Evolutionary conservation across 2,888 invertebrate species (phyloP).

Genomic region (Chrysodeixis includens): DNA sequence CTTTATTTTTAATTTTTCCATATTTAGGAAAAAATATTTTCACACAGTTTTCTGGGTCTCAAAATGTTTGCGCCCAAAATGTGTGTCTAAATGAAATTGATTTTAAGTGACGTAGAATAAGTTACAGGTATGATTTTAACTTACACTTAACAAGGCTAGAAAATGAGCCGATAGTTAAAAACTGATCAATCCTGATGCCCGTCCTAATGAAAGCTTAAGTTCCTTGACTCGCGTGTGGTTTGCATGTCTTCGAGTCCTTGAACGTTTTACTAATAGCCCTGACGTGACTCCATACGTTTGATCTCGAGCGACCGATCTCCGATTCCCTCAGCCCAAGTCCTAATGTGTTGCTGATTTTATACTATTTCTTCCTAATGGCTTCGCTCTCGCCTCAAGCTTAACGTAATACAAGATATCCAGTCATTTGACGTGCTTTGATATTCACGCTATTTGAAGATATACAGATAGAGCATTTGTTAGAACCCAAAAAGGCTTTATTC

Average conservation of each 20-base stretch:
- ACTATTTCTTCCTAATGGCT: slow-evolving; percentile 69
- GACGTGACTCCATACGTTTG: slow-evolving; percentile 82
- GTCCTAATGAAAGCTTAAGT: slow-evolving; percentile 29
- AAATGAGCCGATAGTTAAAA: slow-evolving; percentile 6
- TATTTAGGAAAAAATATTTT: too few relatives aligned
- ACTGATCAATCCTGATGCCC: not conserved
- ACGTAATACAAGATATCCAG: slow-evolving; percentile 52
- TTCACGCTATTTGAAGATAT: slow-evolving; percentile 14
- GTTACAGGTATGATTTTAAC: too few relatives aligned
- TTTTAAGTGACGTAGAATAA: too few relatives aligned
- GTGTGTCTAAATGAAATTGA: too few relatives aligned
- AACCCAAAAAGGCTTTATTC: not conserved
- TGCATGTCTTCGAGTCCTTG: slow-evolving; percentile 80
- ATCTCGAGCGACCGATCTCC: slow-evolving; percentile 76
- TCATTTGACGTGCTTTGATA: slow-evolving; percentile 27
- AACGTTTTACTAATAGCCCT: slow-evolving; percentile 78
- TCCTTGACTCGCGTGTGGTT: slow-evolving; percentile 56
- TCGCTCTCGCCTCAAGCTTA: slow-evolving; percentile 60
- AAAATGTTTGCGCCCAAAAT: too few relatives aligned
- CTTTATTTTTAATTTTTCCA: too few relatives aligned
- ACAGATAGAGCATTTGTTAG: not conserved
- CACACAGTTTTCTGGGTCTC: too few relatives aligned
- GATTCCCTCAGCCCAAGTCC: slow-evolving; percentile 64
- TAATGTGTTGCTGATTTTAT: slow-evolving; percentile 79
- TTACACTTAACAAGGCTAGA: not conserved